Percentiles rank a stretch among this genome's conserved stretches.
phyloP scores from a whole-genome alignment of 2,113 vertebrate genomes.

The Clinocottus analis region DNA sequence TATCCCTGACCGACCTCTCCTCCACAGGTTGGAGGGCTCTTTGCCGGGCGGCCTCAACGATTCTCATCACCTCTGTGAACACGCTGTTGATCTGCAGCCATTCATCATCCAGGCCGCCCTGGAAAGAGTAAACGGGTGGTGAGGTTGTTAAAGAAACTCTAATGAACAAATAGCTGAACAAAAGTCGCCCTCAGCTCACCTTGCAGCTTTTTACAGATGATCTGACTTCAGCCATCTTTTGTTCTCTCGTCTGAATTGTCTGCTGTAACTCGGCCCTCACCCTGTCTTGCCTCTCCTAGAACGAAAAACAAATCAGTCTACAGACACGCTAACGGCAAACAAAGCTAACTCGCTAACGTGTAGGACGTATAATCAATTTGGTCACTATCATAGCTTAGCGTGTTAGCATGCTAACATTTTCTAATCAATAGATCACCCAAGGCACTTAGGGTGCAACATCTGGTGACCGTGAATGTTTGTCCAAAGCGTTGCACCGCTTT shows the following conservation, averaged over 20 bases:
- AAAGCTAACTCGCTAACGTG: too few relatives aligned
- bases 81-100: conserved; percentile 61
- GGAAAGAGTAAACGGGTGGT: fast-evolving
- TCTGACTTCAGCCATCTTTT: conserved; percentile 61
- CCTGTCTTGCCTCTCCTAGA: conserved; percentile 31
- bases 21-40: conserved; percentile 64
- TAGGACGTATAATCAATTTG: too few relatives aligned
- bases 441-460: not conserved
- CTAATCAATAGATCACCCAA: not conserved
- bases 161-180: not conserved
- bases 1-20: conserved; percentile 53
- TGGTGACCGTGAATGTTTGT: not conserved
- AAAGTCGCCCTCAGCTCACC: conserved; percentile 33
- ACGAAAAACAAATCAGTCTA: not conserved
- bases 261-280: conserved; percentile 29
- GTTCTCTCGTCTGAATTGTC: conserved; percentile 44
- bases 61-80: conserved; percentile 56
- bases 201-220: conserved; percentile 45
- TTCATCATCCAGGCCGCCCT: conserved; percentile 68
- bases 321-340: too few relatives aligned
- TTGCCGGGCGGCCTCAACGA: conserved; percentile 46
- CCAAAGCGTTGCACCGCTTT: not conserved
- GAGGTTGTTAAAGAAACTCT: fast-evolving
- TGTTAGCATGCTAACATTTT: too few relatives aligned
- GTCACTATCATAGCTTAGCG: too few relatives aligned